Percentiles rank a stretch among this genome's conserved stretches.
Evolutionary conservation across 1,140 invertebrate genomes (phyloP).

Genomic region (Bacillus rossius): DNA sequence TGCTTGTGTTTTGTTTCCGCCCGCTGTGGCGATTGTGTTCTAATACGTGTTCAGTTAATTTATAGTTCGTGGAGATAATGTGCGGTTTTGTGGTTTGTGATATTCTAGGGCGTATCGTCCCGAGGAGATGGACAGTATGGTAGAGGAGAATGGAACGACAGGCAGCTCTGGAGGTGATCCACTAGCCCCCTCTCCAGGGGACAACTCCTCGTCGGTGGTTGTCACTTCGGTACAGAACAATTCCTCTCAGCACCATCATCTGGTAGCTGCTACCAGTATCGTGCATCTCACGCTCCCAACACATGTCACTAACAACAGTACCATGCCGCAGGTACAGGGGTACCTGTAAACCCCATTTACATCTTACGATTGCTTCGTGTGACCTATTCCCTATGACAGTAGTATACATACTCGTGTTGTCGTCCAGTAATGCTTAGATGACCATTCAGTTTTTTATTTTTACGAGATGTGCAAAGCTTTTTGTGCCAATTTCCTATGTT

Average conservation of each 20-base stretch:
- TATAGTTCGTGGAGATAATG: neutral
- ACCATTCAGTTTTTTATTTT: too few relatives aligned
- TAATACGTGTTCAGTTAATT: too few relatives aligned
- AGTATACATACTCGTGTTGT: too few relatives aligned
- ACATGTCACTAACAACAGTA: conserved; percentile 38
- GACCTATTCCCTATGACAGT: too few relatives aligned
- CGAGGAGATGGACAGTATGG: conserved; percentile 77
- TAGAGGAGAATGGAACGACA: conserved; percentile 76
- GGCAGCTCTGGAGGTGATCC: conserved; percentile 56
- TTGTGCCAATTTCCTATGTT: too few relatives aligned
- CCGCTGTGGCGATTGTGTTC: too few relatives aligned
- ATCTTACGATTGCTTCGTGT: too few relatives aligned
- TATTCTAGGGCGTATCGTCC: conserved; percentile 46
- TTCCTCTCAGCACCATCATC: conserved; percentile 47
- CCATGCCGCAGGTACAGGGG: conserved; percentile 59
- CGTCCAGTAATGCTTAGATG: too few relatives aligned
- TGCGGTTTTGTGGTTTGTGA: conserved; percentile 4
- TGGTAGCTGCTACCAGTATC: conserved; percentile 67
- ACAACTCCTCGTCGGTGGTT: conserved; percentile 15
- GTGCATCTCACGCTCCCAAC: conserved; percentile 73
- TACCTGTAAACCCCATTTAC: conserved; percentile 17
- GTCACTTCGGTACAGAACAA: conserved; percentile 43
- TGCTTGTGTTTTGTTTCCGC: neutral
- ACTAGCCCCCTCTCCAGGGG: conserved; percentile 23
- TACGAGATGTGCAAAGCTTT: too few relatives aligned